These are phyloP conservation scores for Synergus itoensis DNA, from an alignment of 2,888 invertebrate species.

Conservation along the genomic window DNA sequence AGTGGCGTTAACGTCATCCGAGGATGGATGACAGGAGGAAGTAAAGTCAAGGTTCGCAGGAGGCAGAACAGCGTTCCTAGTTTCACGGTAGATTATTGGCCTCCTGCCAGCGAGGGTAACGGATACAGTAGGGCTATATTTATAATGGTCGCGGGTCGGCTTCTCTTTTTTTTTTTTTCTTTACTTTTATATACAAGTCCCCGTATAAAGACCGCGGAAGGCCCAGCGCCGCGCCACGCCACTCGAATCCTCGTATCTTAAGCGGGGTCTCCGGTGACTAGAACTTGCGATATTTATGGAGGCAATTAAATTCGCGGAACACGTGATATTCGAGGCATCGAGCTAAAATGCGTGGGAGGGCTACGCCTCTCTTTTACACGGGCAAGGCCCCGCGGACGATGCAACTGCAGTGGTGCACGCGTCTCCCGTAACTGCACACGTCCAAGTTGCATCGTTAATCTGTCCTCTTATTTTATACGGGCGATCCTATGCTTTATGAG, in stretches of 20 bases:
- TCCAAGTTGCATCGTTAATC: constrained; percentile 60
- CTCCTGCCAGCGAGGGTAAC: constrained; percentile 13
- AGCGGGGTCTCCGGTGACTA: constrained; percentile 45
- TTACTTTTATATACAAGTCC: background rate
- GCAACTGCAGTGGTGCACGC: constrained; percentile 44
- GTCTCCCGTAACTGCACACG: constrained; percentile 45
- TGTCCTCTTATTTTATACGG: constrained; percentile 65
- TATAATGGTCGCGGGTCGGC: constrained; percentile 14
- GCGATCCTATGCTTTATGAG: constrained; percentile 65
- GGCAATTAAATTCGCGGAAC: constrained; percentile 71
- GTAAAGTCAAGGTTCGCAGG: constrained; percentile 23
- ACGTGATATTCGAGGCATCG: constrained; percentile 35
- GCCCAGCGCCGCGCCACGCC: constrained; percentile 23
- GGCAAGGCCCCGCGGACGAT: constrained; percentile 16
- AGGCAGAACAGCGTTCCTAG: constrained; percentile 35
- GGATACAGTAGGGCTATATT: constrained; percentile 32
- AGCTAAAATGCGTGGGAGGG: constrained; percentile 45
- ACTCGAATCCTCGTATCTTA: constrained; percentile 36
- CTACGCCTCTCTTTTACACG: constrained; percentile 38
- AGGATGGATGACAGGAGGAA: constrained; percentile 33
- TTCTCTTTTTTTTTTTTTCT: background rate
- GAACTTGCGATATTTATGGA: constrained; percentile 68
- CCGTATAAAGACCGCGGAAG: constrained; percentile 1
- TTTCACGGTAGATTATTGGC: constrained; percentile 39
- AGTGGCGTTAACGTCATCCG: constrained; percentile 15